Base-by-base conservation (phyloP, 2,113 vertebrate species). In the Cinclus mexicanus region DNA sequence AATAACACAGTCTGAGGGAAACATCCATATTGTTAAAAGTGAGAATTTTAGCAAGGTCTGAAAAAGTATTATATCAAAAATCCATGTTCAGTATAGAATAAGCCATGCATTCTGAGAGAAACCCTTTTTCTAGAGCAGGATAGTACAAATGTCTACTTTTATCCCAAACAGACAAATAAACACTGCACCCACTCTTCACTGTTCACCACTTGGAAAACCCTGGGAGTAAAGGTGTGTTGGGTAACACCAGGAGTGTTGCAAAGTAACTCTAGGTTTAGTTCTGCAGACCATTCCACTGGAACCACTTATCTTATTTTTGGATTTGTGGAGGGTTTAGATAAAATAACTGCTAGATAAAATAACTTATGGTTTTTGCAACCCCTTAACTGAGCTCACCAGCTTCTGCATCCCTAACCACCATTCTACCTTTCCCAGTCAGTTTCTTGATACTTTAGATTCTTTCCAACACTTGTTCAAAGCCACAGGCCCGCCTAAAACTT, bases 321-420 rank as follows among this genome's bases (percentile, higher is more conserved):
- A 89, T 92, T 93, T 94, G 76, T 70, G 79, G 46, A 90, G 12
- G 33, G n/a, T 11, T 75, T 91, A 53, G 67, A 60, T 80, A 77
- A 94, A 96, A 67, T 55, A 90, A 88, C 12, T 64, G 21, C 67
- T 65, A 35, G 22, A 65, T 69, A 37, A 86, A 72, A 41, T 86
- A 69, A 83, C 25, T 93, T 72, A 33, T 83, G 71, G 50, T 7
- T 88, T 93, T 67, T 81, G 79, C 17, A 57, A 65, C 63, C 2
- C 25, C 12, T 4, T 71, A 72, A 76, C 41, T 70, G 35, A 80
- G 26, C 18, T 86, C 55, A 37, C 10, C 28, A 61, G 12, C 6
- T 57, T 85, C 67, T 83, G n/a, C 31, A 80, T 16, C 55, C 55
- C 35, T 49, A 46, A 69, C 9, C 50, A 60, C 37, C 9, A 25